Percentiles rank a stretch among this genome's conserved stretches.
phyloP scores from a whole-genome alignment of 2,888 invertebrate genomes.

The Drosophila mulleri region DNA sequence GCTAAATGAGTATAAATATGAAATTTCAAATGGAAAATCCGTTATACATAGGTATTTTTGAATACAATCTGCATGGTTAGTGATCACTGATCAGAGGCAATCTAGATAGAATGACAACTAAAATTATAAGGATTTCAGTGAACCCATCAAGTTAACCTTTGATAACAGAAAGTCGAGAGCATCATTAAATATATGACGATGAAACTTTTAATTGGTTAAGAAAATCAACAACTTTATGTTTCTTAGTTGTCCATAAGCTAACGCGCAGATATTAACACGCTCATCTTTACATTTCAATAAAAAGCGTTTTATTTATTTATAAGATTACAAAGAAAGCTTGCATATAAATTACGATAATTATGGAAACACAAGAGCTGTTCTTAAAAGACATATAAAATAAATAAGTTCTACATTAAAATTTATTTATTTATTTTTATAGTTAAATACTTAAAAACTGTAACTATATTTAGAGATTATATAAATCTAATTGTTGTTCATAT shows the following conservation, averaged over 20 bases:
- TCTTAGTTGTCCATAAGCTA: not conserved
- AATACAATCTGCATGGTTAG: too few species aligned
- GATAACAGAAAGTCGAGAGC: not conserved
- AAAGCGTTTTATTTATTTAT: slow-evolving; percentile 79
- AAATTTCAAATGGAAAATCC: not conserved
- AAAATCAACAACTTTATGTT: not conserved
- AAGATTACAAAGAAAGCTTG: slow-evolving; percentile 79
- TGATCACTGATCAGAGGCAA: not conserved
- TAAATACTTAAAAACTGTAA: slow-evolving; percentile 80
- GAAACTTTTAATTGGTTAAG: not conserved
- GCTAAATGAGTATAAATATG: not conserved
- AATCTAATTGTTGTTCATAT: slow-evolving; percentile 79
- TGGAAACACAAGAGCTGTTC: slow-evolving; percentile 82
- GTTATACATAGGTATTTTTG: not conserved
- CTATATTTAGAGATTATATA: slow-evolving; percentile 80
- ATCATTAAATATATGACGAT: not conserved
- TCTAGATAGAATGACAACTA: not conserved
- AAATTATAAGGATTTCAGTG: too few species aligned
- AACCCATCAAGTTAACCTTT: too few species aligned
- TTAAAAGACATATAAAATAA: slow-evolving; percentile 79
- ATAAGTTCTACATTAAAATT: slow-evolving; percentile 80
- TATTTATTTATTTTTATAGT: slow-evolving; percentile 81
- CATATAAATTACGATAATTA: slow-evolving; percentile 80
- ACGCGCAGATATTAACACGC: slow-evolving; percentile 4
- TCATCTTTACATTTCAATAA: slow-evolving; percentile 71